These are phyloP conservation scores for Spatulosminthurus flaviceps DNA, from an alignment of 2,888 invertebrate species.

Conservation along the genomic window DNA sequence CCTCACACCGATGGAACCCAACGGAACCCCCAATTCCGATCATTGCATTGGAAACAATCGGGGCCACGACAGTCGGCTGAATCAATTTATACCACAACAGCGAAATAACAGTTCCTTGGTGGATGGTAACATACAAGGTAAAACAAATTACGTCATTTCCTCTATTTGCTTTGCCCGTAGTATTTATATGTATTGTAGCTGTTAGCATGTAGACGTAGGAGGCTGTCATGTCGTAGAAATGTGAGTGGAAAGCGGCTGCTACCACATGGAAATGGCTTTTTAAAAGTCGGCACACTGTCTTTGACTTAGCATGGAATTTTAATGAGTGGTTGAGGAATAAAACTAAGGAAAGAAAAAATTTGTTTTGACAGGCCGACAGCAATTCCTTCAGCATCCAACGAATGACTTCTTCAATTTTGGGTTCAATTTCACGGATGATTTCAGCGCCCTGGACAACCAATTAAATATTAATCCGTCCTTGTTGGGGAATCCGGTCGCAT, in stretches of 20 bases:
- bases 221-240: no score
- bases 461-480: constrained; percentile 61
- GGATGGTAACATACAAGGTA: constrained; percentile 60
- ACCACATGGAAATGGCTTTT: no score
- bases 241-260: no score
- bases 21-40: constrained; percentile 79
- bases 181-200: no score
- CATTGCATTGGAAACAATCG: constrained; percentile 67
- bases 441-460: constrained; percentile 63
- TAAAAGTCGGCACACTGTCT: no score
- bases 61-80: constrained; percentile 60
- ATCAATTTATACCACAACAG: constrained; percentile 67
- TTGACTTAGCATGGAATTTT: no score
- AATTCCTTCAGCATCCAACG: constrained; percentile 60
- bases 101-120: constrained; percentile 53
- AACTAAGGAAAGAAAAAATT: background rate
- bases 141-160: background rate
- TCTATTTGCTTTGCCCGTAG: no score
- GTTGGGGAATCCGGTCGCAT: constrained; percentile 56
- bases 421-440: constrained; percentile 63
- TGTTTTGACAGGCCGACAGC: constrained; percentile 59
- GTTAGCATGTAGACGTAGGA: no score
- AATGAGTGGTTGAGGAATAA: background rate
- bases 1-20: constrained; percentile 70
- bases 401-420: constrained; percentile 64